Percentiles rank a stretch among this genome's conserved stretches.
Evolutionary conservation across 1,140 invertebrate species (phyloP).

Genomic region (Drosophila kurseongensis): DNA sequence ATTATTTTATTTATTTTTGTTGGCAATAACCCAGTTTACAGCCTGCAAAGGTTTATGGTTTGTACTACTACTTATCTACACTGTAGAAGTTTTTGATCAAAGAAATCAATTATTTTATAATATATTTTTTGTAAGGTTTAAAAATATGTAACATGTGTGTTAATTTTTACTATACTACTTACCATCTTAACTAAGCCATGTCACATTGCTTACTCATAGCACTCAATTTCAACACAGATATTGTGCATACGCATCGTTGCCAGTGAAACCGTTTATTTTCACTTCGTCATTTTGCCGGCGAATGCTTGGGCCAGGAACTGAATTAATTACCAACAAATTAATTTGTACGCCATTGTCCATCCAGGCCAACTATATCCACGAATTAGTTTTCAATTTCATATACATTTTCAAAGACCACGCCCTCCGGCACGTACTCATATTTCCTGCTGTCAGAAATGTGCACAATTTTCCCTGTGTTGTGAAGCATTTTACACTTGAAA

Average conservation of each 20-base stretch:
- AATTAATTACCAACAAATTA: conserved; percentile 61
- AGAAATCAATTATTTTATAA: too few species aligned
- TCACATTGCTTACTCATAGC: neutral
- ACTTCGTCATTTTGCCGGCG: neutral
- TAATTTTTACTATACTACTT: too few species aligned
- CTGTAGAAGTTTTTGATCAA: too few species aligned
- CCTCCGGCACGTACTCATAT: conserved; percentile 15
- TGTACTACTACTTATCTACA: too few species aligned
- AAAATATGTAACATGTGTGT: too few species aligned
- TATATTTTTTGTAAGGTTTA: too few species aligned
- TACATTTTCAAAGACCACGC: conserved; percentile 11
- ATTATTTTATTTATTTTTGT: neutral
- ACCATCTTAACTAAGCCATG: neutral
- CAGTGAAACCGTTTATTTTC: neutral
- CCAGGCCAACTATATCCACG: conserved; percentile 18
- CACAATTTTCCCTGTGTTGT: conserved; percentile 19
- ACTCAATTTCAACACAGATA: conserved; percentile 20
- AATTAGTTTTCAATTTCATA: conserved; percentile 57
- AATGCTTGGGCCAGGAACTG: conserved; percentile 9
- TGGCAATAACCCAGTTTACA: too few species aligned
- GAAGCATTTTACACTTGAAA: conserved; percentile 32
- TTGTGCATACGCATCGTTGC: conserved; percentile 42
- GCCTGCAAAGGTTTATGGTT: too few species aligned
- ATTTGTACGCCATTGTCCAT: conserved; percentile 34
- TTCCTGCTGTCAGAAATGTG: conserved; percentile 18